These are phyloP conservation scores for Pseudopleuronectes americanus DNA, from an alignment of 2,797 vertebrate genomes.

Conservation along the genomic window DNA sequence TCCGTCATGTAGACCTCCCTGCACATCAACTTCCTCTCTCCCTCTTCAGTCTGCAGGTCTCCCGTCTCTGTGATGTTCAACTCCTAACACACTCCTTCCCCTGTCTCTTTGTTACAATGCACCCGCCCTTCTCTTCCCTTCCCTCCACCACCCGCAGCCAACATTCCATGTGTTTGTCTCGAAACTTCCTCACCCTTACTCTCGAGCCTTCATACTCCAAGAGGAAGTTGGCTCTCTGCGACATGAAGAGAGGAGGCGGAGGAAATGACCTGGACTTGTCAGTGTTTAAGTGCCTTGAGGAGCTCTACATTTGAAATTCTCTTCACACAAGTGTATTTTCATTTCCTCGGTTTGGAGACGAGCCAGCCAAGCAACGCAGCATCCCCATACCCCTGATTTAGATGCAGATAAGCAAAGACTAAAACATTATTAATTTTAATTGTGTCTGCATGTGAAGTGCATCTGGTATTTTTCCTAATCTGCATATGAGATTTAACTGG, in stretches of 20 bases:
- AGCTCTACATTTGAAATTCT: slow-evolving; percentile 30
- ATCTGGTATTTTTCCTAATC: slow-evolving; percentile 10
- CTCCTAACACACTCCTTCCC: slow-evolving; percentile 23
- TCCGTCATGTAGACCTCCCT: slow-evolving; percentile 77
- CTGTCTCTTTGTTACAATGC: slow-evolving; percentile 9
- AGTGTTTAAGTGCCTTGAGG: slow-evolving; percentile 51
- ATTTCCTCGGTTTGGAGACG: slow-evolving; percentile 6
- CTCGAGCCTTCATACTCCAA: slow-evolving; percentile 12
- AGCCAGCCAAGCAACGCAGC: slow-evolving; percentile 3
- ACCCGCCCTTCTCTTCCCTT: slow-evolving; percentile 15
- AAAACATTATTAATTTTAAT: slow-evolving; percentile 24
- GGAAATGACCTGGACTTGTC: slow-evolving; percentile 15
- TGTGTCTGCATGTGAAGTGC: slow-evolving; percentile 34
- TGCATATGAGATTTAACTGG: slow-evolving; percentile 20
- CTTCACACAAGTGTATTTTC: background rate
- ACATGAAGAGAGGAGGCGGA: slow-evolving; percentile 17
- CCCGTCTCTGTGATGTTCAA: slow-evolving; percentile 9
- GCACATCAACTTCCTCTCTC: background rate
- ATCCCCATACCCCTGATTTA: slow-evolving; percentile 4
- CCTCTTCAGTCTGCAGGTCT: slow-evolving; percentile 7
- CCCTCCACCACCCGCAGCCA: slow-evolving; percentile 10
- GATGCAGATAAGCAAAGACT: slow-evolving; percentile 13
- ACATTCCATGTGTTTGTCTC: slow-evolving; percentile 18
- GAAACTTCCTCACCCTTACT: slow-evolving; percentile 20
- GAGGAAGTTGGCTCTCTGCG: slow-evolving; percentile 29